Evolutionary conservation across 2,888 invertebrate species (phyloP).

Genomic region (Deilephila porcellus): DNA sequence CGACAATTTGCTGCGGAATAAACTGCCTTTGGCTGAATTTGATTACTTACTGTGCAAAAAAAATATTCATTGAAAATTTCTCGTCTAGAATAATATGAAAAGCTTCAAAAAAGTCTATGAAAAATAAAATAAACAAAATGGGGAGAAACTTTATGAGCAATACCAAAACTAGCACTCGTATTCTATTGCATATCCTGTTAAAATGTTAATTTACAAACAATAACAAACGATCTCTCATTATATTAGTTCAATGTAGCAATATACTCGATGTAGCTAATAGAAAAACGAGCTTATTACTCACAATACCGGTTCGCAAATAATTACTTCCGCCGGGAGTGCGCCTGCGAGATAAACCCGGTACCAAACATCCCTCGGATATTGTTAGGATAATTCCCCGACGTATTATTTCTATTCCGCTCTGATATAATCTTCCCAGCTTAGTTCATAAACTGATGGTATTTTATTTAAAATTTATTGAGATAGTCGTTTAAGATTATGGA

Average conservation of each 20-base stretch:
- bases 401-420: conserved; percentile 14
- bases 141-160: too few species aligned
- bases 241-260: background rate
- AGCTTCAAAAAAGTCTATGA: too few species aligned
- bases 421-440: conserved; percentile 18
- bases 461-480: background rate
- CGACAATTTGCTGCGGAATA: too few species aligned
- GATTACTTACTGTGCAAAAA: too few species aligned
- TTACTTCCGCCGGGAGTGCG: conserved; percentile 19
- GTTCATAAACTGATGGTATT: background rate
- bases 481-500: background rate
- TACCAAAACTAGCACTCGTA: too few species aligned
- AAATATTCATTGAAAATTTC: too few species aligned
- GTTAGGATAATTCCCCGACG: conserved; percentile 15
- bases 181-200: too few species aligned
- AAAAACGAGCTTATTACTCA: conserved; percentile 15
- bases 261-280: background rate
- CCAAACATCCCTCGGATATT: conserved; percentile 20
- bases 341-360: conserved; percentile 6
- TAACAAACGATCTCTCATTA: background rate
- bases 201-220: too few species aligned
- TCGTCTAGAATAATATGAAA: too few species aligned
- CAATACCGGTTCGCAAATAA: conserved; percentile 8
- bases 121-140: too few species aligned
- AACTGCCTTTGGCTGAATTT: too few species aligned